Evolutionary conservation across 1,140 invertebrate genomes (phyloP).

Genomic region (Lasaia peninsularis): DNA sequence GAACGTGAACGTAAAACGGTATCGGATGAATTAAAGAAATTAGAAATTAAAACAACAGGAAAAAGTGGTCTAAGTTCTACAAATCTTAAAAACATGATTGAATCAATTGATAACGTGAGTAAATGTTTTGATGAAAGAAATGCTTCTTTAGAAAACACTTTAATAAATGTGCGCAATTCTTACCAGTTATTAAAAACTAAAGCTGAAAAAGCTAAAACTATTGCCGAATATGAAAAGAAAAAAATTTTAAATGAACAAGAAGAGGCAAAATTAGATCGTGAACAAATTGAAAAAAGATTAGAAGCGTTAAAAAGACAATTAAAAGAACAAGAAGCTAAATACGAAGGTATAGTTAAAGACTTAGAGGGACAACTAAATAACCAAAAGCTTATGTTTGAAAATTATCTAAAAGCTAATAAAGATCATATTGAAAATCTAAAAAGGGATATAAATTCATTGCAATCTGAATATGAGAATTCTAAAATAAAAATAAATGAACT

Average conservation of each 20-base stretch:
- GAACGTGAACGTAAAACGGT: slow-evolving; percentile 49
- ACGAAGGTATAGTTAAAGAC: slow-evolving; percentile 46
- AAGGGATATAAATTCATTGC: slow-evolving; percentile 42
- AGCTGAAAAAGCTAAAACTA: slow-evolving; percentile 59
- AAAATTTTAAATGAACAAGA: slow-evolving; percentile 61
- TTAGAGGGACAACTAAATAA: slow-evolving; percentile 52
- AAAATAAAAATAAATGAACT: slow-evolving; percentile 36
- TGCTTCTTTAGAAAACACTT: slow-evolving; percentile 46
- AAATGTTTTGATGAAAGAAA: slow-evolving; percentile 40
- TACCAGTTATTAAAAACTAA: slow-evolving; percentile 57
- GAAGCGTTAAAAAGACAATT: slow-evolving; percentile 39
- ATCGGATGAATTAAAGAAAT: slow-evolving; percentile 47
- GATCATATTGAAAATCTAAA: slow-evolving; percentile 46
- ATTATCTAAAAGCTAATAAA: slow-evolving; percentile 45
- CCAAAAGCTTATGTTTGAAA: slow-evolving; percentile 56
- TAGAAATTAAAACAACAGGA: slow-evolving; percentile 52
- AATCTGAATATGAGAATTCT: slow-evolving; percentile 44
- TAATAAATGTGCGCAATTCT: slow-evolving; percentile 55
- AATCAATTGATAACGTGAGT: slow-evolving; percentile 43
- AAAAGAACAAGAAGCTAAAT: slow-evolving; percentile 40
- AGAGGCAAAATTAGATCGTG: slow-evolving; percentile 43
- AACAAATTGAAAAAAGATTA: slow-evolving; percentile 43
- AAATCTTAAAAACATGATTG: slow-evolving; percentile 44
- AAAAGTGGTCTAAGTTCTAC: slow-evolving; percentile 39
- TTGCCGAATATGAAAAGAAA: slow-evolving; percentile 58